These are phyloP conservation scores for Butorides virescens DNA, from an alignment of 2,113 vertebrate species.

Conservation along the genomic window DNA sequence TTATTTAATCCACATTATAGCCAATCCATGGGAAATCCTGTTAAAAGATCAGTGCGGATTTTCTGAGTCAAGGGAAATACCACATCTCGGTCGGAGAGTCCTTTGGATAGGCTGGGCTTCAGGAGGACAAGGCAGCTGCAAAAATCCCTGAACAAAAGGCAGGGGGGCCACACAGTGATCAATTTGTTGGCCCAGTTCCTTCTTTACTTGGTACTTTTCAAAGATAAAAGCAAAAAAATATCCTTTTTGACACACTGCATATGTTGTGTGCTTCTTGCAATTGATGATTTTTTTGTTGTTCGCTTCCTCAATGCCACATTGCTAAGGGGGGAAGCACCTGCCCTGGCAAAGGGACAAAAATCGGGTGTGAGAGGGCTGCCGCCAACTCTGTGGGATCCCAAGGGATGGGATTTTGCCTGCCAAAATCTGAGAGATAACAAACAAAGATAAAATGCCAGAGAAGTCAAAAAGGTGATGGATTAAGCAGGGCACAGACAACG, in stretches of 20 bases:
- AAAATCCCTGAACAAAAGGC: neutral
- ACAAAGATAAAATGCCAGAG: neutral
- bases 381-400: neutral
- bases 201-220: neutral
- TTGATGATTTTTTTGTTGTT: neutral
- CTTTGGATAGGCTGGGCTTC: neutral
- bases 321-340: neutral
- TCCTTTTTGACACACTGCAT: neutral
- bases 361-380: neutral
- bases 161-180: neutral
- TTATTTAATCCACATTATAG: slow-evolving; percentile 16
- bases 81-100: neutral
- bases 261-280: neutral
- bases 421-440: neutral
- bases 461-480: neutral
- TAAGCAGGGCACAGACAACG: neutral
- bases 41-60: slow-evolving; percentile 21
- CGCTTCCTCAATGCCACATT: neutral
- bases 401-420: neutral
- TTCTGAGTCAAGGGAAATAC: neutral
- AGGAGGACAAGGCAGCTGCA: neutral
- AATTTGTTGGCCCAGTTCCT: neutral
- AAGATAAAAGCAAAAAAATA: neutral
- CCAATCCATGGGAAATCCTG: slow-evolving; percentile 5
- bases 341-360: neutral